A percentile compares a stretch with the other conserved stretches of the same genome.
Evolutionary conservation across 2,113 vertebrate species (phyloP).

Genomic region (Epinephelus cyanopodus): DNA sequence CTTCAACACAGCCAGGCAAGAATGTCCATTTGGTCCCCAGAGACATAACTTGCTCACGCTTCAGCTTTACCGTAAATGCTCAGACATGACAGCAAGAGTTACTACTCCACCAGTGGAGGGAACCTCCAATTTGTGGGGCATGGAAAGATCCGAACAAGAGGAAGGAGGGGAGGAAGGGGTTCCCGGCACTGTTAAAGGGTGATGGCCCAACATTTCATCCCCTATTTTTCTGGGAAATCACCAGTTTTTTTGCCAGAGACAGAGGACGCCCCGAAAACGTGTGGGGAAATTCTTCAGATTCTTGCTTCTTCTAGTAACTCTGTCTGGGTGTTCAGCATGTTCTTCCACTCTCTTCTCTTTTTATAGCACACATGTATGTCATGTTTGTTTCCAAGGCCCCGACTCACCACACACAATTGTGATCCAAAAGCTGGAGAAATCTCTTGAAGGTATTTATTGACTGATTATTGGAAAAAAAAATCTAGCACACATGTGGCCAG

Average conservation of each 20-base stretch:
- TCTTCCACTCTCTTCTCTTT: slow-evolving; percentile 56
- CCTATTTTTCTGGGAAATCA: slow-evolving; percentile 61
- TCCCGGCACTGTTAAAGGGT: slow-evolving; percentile 69
- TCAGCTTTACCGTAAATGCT: slow-evolving; percentile 74
- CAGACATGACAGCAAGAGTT: slow-evolving; percentile 71
- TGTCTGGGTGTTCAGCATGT: slow-evolving; percentile 39
- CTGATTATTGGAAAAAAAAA: slow-evolving; percentile 9
- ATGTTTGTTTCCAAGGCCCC: slow-evolving; percentile 15
- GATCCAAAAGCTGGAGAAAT: slow-evolving; percentile 29
- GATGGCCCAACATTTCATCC: slow-evolving; percentile 41
- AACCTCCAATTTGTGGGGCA: slow-evolving; percentile 54
- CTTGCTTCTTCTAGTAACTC: slow-evolving; percentile 72
- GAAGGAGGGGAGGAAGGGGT: slow-evolving; percentile 44
- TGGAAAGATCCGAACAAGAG: slow-evolving; percentile 52
- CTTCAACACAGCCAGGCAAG: slow-evolving; percentile 33
- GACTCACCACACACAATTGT: background rate
- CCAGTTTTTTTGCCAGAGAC: slow-evolving; percentile 40
- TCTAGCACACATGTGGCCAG: slow-evolving; percentile 41
- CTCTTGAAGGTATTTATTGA: slow-evolving; percentile 32
- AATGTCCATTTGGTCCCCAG: slow-evolving; percentile 40
- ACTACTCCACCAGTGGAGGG: slow-evolving; percentile 52
- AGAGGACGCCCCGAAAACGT: slow-evolving; percentile 39
- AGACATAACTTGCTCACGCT: slow-evolving; percentile 40
- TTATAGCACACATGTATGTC: slow-evolving; percentile 37
- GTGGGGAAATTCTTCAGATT: slow-evolving; percentile 69